Evolutionary conservation across 2,888 invertebrate species (phyloP).

Genomic region (Lochmaea crataegi): DNA sequence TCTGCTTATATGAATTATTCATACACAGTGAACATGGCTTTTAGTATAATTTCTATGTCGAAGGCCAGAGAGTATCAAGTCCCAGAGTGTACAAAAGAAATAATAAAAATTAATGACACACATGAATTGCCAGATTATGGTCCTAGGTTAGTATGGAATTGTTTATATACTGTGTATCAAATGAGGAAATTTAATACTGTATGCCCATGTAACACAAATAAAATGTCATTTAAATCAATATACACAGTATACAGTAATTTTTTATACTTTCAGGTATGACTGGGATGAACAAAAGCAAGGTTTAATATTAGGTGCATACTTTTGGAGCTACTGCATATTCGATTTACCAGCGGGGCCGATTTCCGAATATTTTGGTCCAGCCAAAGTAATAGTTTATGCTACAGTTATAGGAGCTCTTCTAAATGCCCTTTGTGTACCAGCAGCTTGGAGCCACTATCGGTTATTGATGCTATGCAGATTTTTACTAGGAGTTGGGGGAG

Average conservation of each 20-base stretch:
- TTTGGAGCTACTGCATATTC: conserved; percentile 52
- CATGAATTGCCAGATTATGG: conserved; percentile 11
- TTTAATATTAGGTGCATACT: conserved; percentile 51
- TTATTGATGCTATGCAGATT: conserved; percentile 69
- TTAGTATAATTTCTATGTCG: conserved; percentile 6
- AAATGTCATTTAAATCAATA: background rate
- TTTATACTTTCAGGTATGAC: conserved; percentile 41
- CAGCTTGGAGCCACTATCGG: conserved; percentile 68
- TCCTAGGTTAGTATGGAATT: background rate
- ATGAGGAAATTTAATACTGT: background rate
- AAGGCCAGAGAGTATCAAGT: background rate
- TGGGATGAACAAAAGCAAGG: conserved; percentile 53
- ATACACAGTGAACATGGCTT: conserved; percentile 6
- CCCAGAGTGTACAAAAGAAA: background rate
- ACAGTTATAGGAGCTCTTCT: conserved; percentile 47
- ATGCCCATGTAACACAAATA: too few relatives aligned
- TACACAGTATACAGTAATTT: background rate
- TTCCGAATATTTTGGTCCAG: conserved; percentile 53
- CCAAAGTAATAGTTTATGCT: conserved; percentile 51
- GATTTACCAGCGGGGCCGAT: conserved; percentile 52
- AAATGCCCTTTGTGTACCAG: conserved; percentile 67
- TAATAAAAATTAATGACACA: background rate
- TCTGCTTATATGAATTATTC: background rate
- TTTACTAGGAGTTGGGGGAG: conserved; percentile 71
- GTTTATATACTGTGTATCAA: background rate